Evolutionary conservation across 2,888 invertebrate genomes (phyloP), one percentile per base, ranked within the genome.

Genomic region (Ceratothoa steindachneri): DNA sequence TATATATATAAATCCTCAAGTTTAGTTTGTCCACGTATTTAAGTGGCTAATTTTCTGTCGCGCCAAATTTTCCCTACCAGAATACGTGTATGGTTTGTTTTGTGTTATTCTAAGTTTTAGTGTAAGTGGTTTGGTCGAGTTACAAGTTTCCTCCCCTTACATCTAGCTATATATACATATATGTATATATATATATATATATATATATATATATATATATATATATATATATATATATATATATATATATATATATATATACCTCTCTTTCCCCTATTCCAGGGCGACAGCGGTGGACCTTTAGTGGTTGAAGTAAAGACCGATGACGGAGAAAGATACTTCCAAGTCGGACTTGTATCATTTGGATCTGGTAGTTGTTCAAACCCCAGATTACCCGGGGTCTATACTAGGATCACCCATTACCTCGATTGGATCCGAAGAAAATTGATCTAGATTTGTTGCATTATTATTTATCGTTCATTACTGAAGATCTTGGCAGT

Each of bases 281-380:
- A 82, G 82, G 82, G 82, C 22, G 82, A 82, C 80, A 80, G 81
- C 78, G 83, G 83, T 27, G 83, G 83, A 9, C 83, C 83, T 7
- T 75, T 84, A 31, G 83, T 83, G 0, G 77, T 83, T 0, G 81
- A 82, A 72, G 75, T n/a, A n/a, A n/a, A n/a, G n/a, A n/a, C 82
- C 22, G 73, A 81, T 22, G 82, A 83, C 4, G 71, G 71, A 28
- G 66, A 67, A 15, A 81, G 66, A 9, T 81, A 82, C 64, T 80
- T 81, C 12, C 74, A 84, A n/a, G 81, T 84, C 2, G 85, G 85
- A 30, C 81, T 85, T 15, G 84, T 85, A 30, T 84, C 84, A 76
- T 84, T 84, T 77, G 84, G 85, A 31, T 84, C 84, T 2, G 84
- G 85, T 2, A 84, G 83, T 74, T 84, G 84, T 4, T 81, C 84